Percentiles rank a stretch among this genome's conserved stretches.
Conservation (phyloP, 2,113 vertebrate species). For the Castor canadensis region DNA sequence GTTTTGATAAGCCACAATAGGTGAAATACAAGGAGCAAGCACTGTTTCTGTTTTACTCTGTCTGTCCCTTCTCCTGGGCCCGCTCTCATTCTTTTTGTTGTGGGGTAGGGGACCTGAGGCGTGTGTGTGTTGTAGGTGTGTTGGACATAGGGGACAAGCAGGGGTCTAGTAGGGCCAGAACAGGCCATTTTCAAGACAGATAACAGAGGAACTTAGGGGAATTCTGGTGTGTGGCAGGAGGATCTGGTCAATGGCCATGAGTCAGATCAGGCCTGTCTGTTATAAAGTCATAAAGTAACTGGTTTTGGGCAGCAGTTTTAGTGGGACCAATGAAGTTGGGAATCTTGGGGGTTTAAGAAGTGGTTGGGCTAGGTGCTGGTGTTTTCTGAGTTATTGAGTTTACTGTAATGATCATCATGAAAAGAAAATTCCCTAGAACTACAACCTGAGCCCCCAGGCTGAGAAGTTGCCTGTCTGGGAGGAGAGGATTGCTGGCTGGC, state of each 20-base stretch:
- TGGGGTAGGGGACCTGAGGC: not conserved
- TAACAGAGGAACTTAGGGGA: conserved; percentile 51
- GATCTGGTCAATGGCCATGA: conserved; percentile 34
- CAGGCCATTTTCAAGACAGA: not conserved
- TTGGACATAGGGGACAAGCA: not conserved
- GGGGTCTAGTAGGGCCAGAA: not conserved
- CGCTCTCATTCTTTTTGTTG: not conserved
- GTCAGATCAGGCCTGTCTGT: conserved; percentile 54
- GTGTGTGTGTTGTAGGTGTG: not conserved
- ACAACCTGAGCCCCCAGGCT: not conserved
- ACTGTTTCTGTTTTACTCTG: conserved; percentile 51
- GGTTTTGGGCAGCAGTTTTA: not conserved
- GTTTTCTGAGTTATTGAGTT: conserved; percentile 52
- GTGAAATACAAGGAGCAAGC: not conserved
- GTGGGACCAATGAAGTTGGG: not conserved
- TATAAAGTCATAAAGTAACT: conserved; percentile 55
- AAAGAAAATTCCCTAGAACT: conserved; percentile 70
- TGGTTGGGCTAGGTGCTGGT: not conserved
- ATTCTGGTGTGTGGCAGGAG: not conserved
- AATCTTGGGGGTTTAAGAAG: not conserved
- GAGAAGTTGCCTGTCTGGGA: not conserved
- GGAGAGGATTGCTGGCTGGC: not conserved
- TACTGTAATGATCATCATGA: not conserved
- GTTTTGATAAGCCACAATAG: not conserved
- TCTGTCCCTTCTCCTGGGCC: not conserved